Percentiles rank a stretch among this genome's conserved stretches.
Conservation (phyloP, 2,797 vertebrate species). For the Hoplostethus mediterraneus region DNA sequence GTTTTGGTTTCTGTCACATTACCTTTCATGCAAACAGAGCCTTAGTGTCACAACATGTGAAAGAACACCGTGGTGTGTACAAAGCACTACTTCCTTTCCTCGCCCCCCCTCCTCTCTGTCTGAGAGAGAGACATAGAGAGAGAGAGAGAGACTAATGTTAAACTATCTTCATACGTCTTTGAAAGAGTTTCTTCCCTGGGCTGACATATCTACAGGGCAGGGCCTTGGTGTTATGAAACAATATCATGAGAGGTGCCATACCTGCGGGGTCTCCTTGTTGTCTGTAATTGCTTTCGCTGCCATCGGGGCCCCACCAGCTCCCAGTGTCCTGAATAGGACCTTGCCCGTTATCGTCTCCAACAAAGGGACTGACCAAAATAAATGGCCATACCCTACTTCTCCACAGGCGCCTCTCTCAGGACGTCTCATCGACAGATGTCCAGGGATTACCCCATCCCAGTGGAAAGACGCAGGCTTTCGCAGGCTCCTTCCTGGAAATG, state of each 20-base stretch:
- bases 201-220: conserved; percentile 22
- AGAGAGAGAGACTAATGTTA: neutral
- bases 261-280: conserved; percentile 44
- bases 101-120: neutral
- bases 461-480: conserved; percentile 43
- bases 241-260: conserved; percentile 35
- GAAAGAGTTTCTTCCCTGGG: conserved; percentile 22
- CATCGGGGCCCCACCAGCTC: conserved; percentile 33
- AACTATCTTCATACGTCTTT: conserved; percentile 10
- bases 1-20: conserved; percentile 55
- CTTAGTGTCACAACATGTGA: conserved; percentile 9
- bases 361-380: conserved; percentile 63
- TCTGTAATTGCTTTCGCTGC: conserved; percentile 55
- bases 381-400: conserved; percentile 65
- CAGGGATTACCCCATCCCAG: conserved; percentile 74
- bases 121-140: neutral
- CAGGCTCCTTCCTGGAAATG: conserved; percentile 4
- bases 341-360: conserved; percentile 41
- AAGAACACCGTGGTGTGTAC: conserved; percentile 15
- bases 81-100: conserved; percentile 25
- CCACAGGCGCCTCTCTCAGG: conserved; percentile 62
- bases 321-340: conserved; percentile 22
- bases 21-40: conserved; percentile 32
- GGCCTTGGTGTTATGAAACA: conserved; percentile 30
- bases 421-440: conserved; percentile 70